Evolutionary conservation across 2,888 invertebrate genomes (phyloP), one percentile per base, ranked within the genome.

Genomic region (Nomada fucata): DNA sequence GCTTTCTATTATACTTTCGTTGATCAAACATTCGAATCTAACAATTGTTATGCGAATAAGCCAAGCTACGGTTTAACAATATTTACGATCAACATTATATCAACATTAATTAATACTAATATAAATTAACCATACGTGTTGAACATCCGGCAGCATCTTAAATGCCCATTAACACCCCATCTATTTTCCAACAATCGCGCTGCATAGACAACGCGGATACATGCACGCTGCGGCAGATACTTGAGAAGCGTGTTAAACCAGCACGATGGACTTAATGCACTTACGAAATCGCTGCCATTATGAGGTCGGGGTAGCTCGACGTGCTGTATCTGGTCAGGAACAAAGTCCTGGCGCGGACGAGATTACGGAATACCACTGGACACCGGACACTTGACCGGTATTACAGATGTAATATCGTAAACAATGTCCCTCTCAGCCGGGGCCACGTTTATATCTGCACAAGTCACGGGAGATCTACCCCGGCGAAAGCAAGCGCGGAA

Each of bases 281-380:
- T 68, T 69, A 29, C 76, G 59, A 64, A 50, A 13, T 57, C 65
- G 15, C 57, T 64, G 72, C 73, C 68, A 84, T 87, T 88, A 88
- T 75, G 78, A 81, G 70, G 29, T 60, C 69, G 69, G 61, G 59
- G 67, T 53, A 59, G 89, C 42, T 88, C 76, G 89, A 93, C 93
- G 93, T 93, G 93, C 93, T 93, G 93, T 93, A 93, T 93, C 93
- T 91, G 90, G 88, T 68, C 76, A 85, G 84, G 74, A 76, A 80
- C 87, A 67, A 87, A 77, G 83, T 79, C 78, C 88, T 86, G 89
- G 85, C 72, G 84, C 82, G 77, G 87, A 86, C 85, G 89, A 91
- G 91, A 91, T 91, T 91, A 91, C 87, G 86, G 86, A 85, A 78
- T 73, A 75, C 47, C 76, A 70, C 47, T 82, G 89, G 90, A 86